Base-by-base conservation (phyloP, 2,888 invertebrate species). In the Drosophila picticornis region DNA sequence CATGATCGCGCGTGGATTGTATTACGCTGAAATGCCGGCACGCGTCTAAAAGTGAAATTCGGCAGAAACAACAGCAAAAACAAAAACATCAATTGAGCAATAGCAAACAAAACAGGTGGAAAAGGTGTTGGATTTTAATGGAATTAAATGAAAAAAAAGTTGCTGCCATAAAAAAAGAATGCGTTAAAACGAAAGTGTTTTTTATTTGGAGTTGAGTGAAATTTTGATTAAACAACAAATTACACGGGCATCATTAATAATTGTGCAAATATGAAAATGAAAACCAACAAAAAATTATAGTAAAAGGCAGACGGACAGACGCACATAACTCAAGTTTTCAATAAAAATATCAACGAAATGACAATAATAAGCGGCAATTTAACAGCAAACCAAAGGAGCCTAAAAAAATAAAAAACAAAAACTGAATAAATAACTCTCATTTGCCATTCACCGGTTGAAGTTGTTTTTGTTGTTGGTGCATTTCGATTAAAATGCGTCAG, bases 401-500 rank as follows among this genome's bases (percentile, higher is more conserved):
- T 55, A 60, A 72, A 55, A 53, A 29, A 36, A 48, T 13, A 61
- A 27, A 48, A 29, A 57, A 36, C 19, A 61, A 51, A 43, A 65
- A 25, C 27, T 27, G 34, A 61, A 43, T 46, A 16, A 46, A 46
- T 22, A 46, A 46, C 13, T 16, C 67, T 75, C 78, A 78, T 72
- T 78, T 77, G 75, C 67, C 78, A 77, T 78, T 78, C 78, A 78
- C 78, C 72, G 71, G 64, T 40, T 62, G 40, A 62, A 55, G 43
- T 72, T 79, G 38, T 67, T 48, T 16, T 56, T 74, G 38, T 61
- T 75, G 68, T 53, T 71, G 56, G 53, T 71, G 73, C 69, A 76
- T 27, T 80, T 73, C 63, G 69, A 72, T 84, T 84, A 62, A 75
- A 75, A 86, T 85, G 84, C 84, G 81, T 81, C 80, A 85, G 65